Percentiles rank a stretch among this genome's conserved stretches.
Evolutionary conservation across 2,888 invertebrate genomes (phyloP).

Genomic region (Platycheirus rosarum): DNA sequence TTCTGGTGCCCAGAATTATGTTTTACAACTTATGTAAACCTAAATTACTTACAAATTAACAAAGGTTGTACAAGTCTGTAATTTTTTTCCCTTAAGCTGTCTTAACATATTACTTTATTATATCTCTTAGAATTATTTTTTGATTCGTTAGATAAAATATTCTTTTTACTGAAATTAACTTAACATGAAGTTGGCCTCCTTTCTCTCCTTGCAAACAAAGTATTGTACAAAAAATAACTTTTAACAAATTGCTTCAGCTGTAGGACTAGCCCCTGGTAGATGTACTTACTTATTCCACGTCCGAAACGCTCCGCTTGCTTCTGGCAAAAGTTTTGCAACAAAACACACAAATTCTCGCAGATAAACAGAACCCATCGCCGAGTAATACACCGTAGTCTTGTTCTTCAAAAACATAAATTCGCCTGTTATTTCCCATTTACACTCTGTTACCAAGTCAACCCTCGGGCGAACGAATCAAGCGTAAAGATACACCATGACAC

Average conservation of each 20-base stretch:
- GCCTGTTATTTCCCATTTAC: conserved; percentile 65
- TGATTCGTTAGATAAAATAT: conserved; percentile 40
- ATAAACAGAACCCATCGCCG: conserved; percentile 47
- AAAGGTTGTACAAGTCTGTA: no score
- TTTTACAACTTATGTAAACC: no score
- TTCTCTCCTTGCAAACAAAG: background rate
- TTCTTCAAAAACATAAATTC: conserved; percentile 54
- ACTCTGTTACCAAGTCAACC: conserved; percentile 72
- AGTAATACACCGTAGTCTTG: conserved; percentile 27
- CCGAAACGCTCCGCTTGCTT: background rate
- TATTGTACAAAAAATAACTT: conserved; percentile 41
- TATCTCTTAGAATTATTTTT: conserved; percentile 1
- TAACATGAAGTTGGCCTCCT: conserved; percentile 24
- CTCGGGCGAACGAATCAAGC: conserved; percentile 68
- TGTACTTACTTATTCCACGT: background rate
- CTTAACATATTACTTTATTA: conserved; percentile 2
- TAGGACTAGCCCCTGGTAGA: background rate
- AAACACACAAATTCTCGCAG: conserved; percentile 55
- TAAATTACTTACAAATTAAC: no score
- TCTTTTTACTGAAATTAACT: conserved; percentile 48
- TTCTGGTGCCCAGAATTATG: no score
- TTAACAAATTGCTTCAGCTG: conserved; percentile 43
- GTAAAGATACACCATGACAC: conserved; percentile 47
- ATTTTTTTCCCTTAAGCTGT: background rate
- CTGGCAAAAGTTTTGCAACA: conserved; percentile 44